Percentiles rank a stretch among this genome's conserved stretches.
Evolutionary conservation across 2,113 vertebrate species (phyloP).

Genomic region (Hepsetus odoe): DNA sequence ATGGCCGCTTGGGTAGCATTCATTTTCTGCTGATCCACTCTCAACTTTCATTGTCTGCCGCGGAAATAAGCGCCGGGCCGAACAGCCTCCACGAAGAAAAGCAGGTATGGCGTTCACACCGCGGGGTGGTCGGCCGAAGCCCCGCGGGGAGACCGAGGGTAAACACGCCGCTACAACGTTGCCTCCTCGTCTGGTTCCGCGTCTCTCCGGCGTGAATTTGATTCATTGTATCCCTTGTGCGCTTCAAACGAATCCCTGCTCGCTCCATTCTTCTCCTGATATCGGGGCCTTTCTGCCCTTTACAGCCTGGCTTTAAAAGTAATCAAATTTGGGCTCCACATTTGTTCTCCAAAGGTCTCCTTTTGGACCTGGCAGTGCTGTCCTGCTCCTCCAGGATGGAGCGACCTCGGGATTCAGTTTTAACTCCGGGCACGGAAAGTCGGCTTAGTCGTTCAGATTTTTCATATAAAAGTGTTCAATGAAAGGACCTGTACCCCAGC

Average conservation of each 20-base stretch:
- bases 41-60: slow-evolving; percentile 96
- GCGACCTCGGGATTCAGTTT: too few relatives aligned
- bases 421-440: too few relatives aligned
- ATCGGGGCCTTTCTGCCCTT: too few relatives aligned
- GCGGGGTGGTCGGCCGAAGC: neutral
- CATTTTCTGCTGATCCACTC: slow-evolving; percentile 96
- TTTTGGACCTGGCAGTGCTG: too few relatives aligned
- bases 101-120: slow-evolving; percentile 36
- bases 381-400: too few relatives aligned
- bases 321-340: too few relatives aligned
- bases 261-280: too few relatives aligned
- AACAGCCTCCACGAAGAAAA: slow-evolving; percentile 22
- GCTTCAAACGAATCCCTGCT: neutral
- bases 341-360: too few relatives aligned
- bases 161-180: slow-evolving; percentile 46
- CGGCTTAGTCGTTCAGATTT: too few relatives aligned
- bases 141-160: neutral
- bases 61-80: neutral
- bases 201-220: slow-evolving; percentile 14
- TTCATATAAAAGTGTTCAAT: too few relatives aligned
- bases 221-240: slow-evolving; percentile 7
- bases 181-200: slow-evolving; percentile 9
- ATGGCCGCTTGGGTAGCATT: slow-evolving; percentile 98
- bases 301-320: too few relatives aligned
- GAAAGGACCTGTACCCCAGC: too few relatives aligned